Conservation (phyloP, 1,140 invertebrate species). For the Hydropsyche tenuis region DNA sequence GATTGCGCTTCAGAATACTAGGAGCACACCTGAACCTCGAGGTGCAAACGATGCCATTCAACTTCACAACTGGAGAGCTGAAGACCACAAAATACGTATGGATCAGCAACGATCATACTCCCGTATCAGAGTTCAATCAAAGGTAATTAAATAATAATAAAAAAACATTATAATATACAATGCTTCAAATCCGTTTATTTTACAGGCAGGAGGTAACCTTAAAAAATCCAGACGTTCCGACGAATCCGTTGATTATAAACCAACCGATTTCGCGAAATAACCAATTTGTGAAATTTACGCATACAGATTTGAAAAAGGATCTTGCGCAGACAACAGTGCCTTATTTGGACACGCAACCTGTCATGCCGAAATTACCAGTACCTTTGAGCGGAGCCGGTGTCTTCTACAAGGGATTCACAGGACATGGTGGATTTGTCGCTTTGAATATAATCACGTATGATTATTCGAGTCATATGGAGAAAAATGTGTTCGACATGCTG, state of each 20-base stretch:
- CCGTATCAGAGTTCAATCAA: conserved; percentile 61
- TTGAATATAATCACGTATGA: conserved; percentile 80
- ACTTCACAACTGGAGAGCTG: conserved; percentile 77
- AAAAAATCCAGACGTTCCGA: conserved; percentile 73
- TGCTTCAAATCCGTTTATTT: neutral
- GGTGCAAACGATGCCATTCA: conserved; percentile 78
- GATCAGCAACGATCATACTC: conserved; percentile 83
- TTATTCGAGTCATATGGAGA: conserved; percentile 56
- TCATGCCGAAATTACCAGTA: conserved; percentile 68
- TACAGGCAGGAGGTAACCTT: conserved; percentile 65
- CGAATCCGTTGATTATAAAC: conserved; percentile 61
- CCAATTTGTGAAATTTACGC: conserved; percentile 78
- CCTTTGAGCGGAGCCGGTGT: conserved; percentile 72
- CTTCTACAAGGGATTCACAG: conserved; percentile 74
- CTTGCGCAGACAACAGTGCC: conserved; percentile 86
- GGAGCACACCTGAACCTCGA: conserved; percentile 85
- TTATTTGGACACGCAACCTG: conserved; percentile 80
- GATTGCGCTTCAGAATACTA: conserved; percentile 73
- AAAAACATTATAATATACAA: neutral
- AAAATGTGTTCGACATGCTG: neutral
- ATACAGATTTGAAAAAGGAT: conserved; percentile 76
- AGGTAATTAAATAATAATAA: conserved; percentile 53
- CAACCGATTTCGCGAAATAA: conserved; percentile 71
- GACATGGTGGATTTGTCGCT: conserved; percentile 79
- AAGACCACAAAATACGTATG: conserved; percentile 71